These are phyloP conservation scores for Mus spicilegus DNA, from an alignment of 2,113 vertebrate species.

Conservation along the genomic window DNA sequence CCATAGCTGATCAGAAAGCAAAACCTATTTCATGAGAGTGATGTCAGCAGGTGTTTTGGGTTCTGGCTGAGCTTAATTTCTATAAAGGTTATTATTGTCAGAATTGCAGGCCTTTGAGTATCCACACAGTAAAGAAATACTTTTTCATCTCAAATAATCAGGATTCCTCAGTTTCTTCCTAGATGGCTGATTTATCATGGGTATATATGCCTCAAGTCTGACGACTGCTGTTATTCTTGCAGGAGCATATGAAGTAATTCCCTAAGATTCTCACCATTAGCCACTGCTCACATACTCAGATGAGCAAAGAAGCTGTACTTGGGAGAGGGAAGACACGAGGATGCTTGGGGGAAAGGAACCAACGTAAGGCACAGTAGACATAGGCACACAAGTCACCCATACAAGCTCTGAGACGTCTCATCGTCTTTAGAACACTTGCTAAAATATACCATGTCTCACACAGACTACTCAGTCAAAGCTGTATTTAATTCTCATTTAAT, in stretches of 20 bases:
- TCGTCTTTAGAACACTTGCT: neutral
- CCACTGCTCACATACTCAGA: neutral
- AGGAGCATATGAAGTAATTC: neutral
- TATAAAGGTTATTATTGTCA: neutral
- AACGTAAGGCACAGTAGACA: neutral
- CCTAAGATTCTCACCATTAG: neutral
- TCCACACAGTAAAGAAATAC: neutral
- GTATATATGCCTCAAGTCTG: neutral
- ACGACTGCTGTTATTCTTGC: neutral
- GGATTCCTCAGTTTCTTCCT: neutral
- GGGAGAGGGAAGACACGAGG: slow-evolving; percentile 24
- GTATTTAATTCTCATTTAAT: neutral
- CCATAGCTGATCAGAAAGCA: neutral
- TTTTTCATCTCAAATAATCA: neutral
- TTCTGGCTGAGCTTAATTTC: slow-evolving; percentile 1
- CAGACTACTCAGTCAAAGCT: neutral
- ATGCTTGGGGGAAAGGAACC: neutral
- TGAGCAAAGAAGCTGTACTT: neutral
- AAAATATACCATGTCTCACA: neutral
- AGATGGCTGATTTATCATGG: neutral
- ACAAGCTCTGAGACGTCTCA: neutral
- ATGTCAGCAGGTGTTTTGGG: neutral
- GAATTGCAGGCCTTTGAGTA: neutral
- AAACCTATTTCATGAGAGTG: neutral
- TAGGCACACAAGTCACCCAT: neutral